Evolutionary conservation across 2,888 invertebrate species (phyloP).

Genomic region (Amphipoea oculea): DNA sequence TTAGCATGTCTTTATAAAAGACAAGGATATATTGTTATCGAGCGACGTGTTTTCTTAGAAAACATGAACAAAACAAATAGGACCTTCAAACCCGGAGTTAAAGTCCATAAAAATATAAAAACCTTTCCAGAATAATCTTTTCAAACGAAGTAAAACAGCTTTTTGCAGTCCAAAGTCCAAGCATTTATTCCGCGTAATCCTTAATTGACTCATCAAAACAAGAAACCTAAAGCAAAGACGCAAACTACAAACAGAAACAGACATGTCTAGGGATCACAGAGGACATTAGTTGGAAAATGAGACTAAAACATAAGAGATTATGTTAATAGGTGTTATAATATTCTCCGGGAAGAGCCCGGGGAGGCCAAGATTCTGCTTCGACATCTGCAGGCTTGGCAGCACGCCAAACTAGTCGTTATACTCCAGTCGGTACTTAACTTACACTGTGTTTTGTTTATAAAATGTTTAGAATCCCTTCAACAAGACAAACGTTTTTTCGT

Average conservation of each 20-base stretch:
- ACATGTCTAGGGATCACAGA: slow-evolving; percentile 60
- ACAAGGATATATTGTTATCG: background rate
- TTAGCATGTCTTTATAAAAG: background rate
- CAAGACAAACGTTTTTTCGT: slow-evolving; percentile 30
- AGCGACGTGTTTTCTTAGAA: background rate
- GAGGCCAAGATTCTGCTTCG: slow-evolving; percentile 75
- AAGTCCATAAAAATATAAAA: slow-evolving; percentile 15
- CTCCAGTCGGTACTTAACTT: slow-evolving; percentile 66
- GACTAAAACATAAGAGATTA: slow-evolving; percentile 75
- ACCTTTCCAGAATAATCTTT: slow-evolving; percentile 8
- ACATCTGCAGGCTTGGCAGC: slow-evolving; percentile 76
- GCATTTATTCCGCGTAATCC: slow-evolving; percentile 30
- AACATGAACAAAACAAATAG: background rate
- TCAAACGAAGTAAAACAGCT: background rate
- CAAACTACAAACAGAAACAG: slow-evolving; percentile 40
- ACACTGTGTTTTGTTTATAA: slow-evolving; percentile 64
- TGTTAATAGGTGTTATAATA: slow-evolving; percentile 78
- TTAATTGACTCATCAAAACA: slow-evolving; percentile 44
- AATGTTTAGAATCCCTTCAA: slow-evolving; percentile 56
- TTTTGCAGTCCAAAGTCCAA: slow-evolving; percentile 18
- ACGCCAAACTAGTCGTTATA: slow-evolving; percentile 71
- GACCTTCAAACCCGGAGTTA: background rate
- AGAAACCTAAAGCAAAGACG: slow-evolving; percentile 31
- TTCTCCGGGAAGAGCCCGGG: slow-evolving; percentile 64
- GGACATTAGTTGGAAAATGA: slow-evolving; percentile 71